These are phyloP conservation scores for Aplodontia rufa DNA, from an alignment of 2,113 vertebrate genomes.

Conservation along the genomic window DNA sequence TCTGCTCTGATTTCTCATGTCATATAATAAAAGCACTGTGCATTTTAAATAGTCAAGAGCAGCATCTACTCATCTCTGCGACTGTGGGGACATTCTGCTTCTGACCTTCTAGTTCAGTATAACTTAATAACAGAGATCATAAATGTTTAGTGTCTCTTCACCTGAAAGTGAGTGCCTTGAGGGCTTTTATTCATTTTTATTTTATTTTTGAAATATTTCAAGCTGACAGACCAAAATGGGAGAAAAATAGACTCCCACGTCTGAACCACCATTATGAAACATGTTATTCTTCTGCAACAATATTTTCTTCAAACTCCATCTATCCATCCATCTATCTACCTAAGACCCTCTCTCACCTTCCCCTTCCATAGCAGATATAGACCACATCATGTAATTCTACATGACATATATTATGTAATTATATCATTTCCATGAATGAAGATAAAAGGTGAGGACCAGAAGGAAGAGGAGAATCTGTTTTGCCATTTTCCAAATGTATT, in stretches of 20 bases:
- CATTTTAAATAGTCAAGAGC: background rate
- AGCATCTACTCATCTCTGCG: background rate
- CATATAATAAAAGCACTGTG: constrained; percentile 11
- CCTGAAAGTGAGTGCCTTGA: constrained; percentile 13
- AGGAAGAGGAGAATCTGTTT: background rate
- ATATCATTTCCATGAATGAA: background rate
- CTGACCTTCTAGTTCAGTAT: background rate
- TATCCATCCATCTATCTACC: background rate
- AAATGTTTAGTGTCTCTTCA: background rate
- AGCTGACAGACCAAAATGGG: background rate
- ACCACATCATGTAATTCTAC: too few species aligned
- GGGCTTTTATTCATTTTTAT: constrained; percentile 16
- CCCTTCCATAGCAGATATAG: background rate
- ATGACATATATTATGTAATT: background rate
- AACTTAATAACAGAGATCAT: constrained; percentile 1
- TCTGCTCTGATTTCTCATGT: background rate
- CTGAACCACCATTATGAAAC: background rate
- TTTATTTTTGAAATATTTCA: constrained; percentile 33
- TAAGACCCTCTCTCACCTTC: background rate
- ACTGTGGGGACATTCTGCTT: background rate
- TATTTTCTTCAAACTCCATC: background rate
- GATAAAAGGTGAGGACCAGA: background rate
- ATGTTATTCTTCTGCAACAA: background rate
- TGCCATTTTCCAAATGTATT: background rate
- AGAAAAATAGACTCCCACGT: background rate